Evolutionary conservation across 23 tunicate species (phyloP).

Genomic region (Trididemnum clinides): DNA sequence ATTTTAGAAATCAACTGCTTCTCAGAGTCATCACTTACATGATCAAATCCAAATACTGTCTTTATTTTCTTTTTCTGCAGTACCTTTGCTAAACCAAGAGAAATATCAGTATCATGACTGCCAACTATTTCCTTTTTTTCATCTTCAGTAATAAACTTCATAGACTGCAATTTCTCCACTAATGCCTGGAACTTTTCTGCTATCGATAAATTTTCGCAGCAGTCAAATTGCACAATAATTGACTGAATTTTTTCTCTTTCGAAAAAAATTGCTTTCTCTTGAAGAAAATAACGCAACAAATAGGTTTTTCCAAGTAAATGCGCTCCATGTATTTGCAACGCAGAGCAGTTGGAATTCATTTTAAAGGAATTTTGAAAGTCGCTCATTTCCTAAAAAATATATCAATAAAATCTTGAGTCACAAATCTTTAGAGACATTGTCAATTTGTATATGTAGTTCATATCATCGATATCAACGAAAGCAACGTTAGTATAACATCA

Average conservation of each 20-base stretch:
- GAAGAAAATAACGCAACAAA: too few relatives aligned
- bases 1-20: too few relatives aligned
- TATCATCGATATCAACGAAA: too few relatives aligned
- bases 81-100: neutral
- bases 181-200: neutral
- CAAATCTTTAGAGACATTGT: too few relatives aligned
- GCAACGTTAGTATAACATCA: too few relatives aligned
- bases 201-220: too few relatives aligned
- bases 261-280: too few relatives aligned
- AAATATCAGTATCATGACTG: neutral
- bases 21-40: neutral
- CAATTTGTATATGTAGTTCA: too few relatives aligned
- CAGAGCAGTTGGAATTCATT: neutral
- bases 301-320: conserved; percentile 4
- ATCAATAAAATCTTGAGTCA: too few relatives aligned
- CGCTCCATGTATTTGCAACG: conserved; percentile 7
- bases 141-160: neutral
- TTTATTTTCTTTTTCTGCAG: neutral
- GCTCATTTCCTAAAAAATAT: neutral
- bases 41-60: conserved; percentile 18
- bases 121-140: neutral
- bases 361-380: neutral
- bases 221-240: too few relatives aligned
- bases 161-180: neutral
- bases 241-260: too few relatives aligned